Base-by-base conservation (phyloP, 2,113 vertebrate species). In the Dasyurus viverrinus region DNA sequence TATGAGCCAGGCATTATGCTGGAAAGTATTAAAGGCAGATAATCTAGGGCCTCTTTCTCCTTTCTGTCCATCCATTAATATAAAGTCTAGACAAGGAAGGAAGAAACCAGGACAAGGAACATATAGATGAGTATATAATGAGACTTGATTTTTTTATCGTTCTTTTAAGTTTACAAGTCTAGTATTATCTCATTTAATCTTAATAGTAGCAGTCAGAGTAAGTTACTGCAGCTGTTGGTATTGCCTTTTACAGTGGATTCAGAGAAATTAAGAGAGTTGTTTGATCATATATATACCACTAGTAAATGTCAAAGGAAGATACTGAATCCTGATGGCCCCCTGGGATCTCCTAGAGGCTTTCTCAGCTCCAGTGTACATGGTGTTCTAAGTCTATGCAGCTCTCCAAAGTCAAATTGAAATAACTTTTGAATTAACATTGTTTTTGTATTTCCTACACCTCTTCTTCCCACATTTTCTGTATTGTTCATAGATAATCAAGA, bases 281-380 rank as follows among this genome's bases (percentile, higher is more conserved):
- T 23, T 84, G 6, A 84, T 42, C n/a, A 42, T 68, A 30, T 10
- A 27, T 60, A 60, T 27, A 42, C 16, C 8, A 36, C 30, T 68
- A 68, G 3, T 84, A 68, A 68, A 11, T 22, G n/a, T 42, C 68
- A 84, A 76, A 84, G 68, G 68, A 6, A 84, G 68, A 84, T 84
- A 22, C 22, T 84, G 36, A 84, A 42, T 84, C 68, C 6, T 42
- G n/a, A 16, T 84, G 2, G 7, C 19, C 36, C 16, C 22, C 36
- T 36, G 36, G 12, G 60, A 26, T 76, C 27, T 68, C 36, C 42
- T 47, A 90, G 30, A 92, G 30, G 46, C 42, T 89, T 84, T 52
- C 57, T 0, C n/a, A 84, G 19, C n/a, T 22, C 7, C 19, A 23
- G 0, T 25, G 5, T 12, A 12, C 9, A 24, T 24, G 0, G 24